Evolutionary conservation across 2,797 vertebrate genomes (phyloP).

Genomic region (Esox masquinongy): DNA sequence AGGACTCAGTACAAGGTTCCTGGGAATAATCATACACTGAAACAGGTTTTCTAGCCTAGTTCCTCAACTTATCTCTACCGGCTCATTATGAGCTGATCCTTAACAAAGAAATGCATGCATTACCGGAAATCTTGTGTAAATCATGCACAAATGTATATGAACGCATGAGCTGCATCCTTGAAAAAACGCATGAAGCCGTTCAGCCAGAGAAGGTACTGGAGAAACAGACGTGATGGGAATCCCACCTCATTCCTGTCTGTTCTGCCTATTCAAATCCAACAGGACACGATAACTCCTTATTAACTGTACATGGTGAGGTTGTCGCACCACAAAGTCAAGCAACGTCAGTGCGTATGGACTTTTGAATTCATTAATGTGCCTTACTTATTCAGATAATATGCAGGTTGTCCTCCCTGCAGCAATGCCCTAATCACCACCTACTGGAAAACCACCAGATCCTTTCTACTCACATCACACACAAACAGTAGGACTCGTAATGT

Average conservation of each 20-base stretch:
- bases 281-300: not conserved
- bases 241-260: not conserved
- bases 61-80: not conserved
- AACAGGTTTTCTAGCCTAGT: not conserved
- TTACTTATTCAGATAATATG: not conserved
- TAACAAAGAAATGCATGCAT: not conserved
- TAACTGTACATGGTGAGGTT: not conserved
- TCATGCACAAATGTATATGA: not conserved
- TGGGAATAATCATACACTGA: not conserved
- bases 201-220: not conserved
- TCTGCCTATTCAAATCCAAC: too few species aligned
- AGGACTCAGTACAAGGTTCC: not conserved
- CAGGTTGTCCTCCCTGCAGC: not conserved
- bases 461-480: not conserved
- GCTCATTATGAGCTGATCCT: not conserved
- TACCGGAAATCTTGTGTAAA: not conserved
- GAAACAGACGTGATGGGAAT: not conserved
- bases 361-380: not conserved
- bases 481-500: not conserved
- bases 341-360: not conserved
- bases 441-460: not conserved
- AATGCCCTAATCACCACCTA: not conserved
- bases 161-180: not conserved
- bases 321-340: not conserved
- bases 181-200: not conserved